Conservation (phyloP, 2,888 invertebrate species). For the Phlogophora meticulosa region DNA sequence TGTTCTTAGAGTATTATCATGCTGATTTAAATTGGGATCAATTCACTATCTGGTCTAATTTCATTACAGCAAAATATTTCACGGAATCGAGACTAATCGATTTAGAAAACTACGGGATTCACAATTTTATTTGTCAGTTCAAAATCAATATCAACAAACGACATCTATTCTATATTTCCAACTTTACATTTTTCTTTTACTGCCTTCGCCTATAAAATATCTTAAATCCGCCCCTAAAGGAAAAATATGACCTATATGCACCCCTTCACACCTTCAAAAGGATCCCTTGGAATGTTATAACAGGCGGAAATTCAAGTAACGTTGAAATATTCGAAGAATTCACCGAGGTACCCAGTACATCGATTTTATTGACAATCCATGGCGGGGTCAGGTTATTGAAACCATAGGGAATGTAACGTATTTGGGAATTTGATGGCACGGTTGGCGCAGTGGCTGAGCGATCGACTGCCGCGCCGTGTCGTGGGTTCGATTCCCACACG, state of each 20-base stretch:
- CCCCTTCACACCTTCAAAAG: slow-evolving; percentile 45
- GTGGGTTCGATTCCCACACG: too few relatives aligned
- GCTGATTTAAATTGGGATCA: too few relatives aligned
- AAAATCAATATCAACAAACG: background rate
- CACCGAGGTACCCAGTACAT: slow-evolving; percentile 5
- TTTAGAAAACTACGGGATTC: background rate
- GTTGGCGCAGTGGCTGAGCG: too few relatives aligned
- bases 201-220: background rate
- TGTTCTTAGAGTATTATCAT: too few relatives aligned
- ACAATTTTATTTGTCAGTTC: background rate
- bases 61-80: background rate
- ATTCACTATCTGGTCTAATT: too few relatives aligned
- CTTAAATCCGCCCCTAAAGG: slow-evolving; percentile 25
- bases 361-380: slow-evolving; percentile 6
- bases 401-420: background rate
- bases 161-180: background rate
- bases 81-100: too few relatives aligned
- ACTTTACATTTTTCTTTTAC: slow-evolving; percentile 3
- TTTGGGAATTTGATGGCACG: too few relatives aligned
- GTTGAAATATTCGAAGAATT: slow-evolving; percentile 23
- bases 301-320: slow-evolving; percentile 27
- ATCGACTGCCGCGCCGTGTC: too few relatives aligned
- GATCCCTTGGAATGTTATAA: slow-evolving; percentile 38
- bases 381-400: background rate
- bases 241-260: slow-evolving; percentile 38